A percentile compares a stretch with the other conserved stretches of the same genome.
Conservation (phyloP, 1,140 invertebrate species). For the Cherax destructor region DNA sequence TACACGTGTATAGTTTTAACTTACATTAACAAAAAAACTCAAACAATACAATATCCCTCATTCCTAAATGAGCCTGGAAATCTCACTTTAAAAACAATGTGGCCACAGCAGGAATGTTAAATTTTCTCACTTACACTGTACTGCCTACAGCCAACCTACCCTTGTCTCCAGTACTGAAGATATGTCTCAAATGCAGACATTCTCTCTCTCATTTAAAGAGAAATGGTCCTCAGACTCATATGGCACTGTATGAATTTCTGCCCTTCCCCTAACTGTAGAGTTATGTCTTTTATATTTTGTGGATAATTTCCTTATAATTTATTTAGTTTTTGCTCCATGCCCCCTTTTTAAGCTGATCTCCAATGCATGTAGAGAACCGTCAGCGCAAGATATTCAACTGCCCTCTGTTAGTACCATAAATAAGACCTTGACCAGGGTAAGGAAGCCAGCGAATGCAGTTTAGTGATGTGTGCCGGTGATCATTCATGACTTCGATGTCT, state of each 20-base stretch:
- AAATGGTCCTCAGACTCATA: not conserved
- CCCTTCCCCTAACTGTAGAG: not conserved
- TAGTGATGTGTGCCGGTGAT: conserved; percentile 77
- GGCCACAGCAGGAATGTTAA: not conserved
- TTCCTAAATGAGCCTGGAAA: not conserved
- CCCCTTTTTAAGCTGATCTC: not conserved
- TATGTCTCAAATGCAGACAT: not conserved
- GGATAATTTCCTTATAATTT: not conserved
- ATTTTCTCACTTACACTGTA: not conserved
- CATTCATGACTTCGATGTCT: conserved; percentile 71
- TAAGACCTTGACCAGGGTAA: conserved; percentile 86
- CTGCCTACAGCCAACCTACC: not conserved
- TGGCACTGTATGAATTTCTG: conserved; percentile 4
- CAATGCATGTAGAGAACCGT: not conserved
- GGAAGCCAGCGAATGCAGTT: conserved; percentile 91
- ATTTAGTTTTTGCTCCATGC: not conserved
- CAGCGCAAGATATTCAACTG: conserved; percentile 82
- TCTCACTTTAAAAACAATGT: not conserved
- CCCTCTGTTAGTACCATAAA: conserved; percentile 90
- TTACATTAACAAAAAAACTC: not conserved
- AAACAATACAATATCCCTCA: not conserved
- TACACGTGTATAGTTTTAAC: not conserved
- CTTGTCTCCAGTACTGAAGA: not conserved
- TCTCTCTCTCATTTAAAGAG: not conserved
- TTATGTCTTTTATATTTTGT: not conserved